Conservation (phyloP, 2,888 invertebrate species). For the Pyrochroa serraticornis region DNA sequence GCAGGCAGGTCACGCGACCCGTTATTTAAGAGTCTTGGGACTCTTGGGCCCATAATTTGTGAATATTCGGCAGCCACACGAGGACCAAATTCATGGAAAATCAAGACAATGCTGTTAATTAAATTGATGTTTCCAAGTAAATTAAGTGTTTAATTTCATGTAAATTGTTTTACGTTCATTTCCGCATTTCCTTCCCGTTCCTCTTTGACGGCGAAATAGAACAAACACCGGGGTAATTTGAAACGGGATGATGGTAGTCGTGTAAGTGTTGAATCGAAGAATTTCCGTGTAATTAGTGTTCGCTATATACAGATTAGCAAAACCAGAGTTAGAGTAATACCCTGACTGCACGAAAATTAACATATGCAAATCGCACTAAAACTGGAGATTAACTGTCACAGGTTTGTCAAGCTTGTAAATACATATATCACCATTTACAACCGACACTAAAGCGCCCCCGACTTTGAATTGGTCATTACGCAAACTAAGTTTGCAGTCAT, state of each 20-base stretch:
- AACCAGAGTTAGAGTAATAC: slow-evolving; percentile 49
- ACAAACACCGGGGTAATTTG: slow-evolving; percentile 13
- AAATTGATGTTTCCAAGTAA: slow-evolving; percentile 39
- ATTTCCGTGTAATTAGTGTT: slow-evolving; percentile 41
- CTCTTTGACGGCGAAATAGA: slow-evolving; percentile 16
- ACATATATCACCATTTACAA: slow-evolving; percentile 40
- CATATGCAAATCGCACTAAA: slow-evolving; percentile 53
- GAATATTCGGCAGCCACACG: not conserved
- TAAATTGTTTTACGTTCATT: slow-evolving; percentile 32
- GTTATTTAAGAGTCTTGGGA: too few species aligned
- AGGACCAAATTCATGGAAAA: slow-evolving; percentile 4
- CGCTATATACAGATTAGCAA: slow-evolving; percentile 42
- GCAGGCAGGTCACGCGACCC: too few species aligned
- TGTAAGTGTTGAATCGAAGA: slow-evolving; percentile 31
- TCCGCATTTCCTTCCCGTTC: slow-evolving; percentile 12
- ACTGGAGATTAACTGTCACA: slow-evolving; percentile 54
- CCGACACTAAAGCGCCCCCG: slow-evolving; percentile 23
- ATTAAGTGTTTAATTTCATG: slow-evolving; percentile 39
- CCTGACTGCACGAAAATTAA: slow-evolving; percentile 47
- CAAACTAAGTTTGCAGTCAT: slow-evolving; percentile 16
- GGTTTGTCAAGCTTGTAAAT: slow-evolving; percentile 52
- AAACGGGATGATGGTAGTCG: slow-evolving; percentile 10
- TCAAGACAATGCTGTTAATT: slow-evolving; percentile 36
- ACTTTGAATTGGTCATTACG: slow-evolving; percentile 23
- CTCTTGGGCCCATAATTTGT: not conserved